Conservation (phyloP, 2,888 invertebrate species). For the Heliconius charithonia region DNA sequence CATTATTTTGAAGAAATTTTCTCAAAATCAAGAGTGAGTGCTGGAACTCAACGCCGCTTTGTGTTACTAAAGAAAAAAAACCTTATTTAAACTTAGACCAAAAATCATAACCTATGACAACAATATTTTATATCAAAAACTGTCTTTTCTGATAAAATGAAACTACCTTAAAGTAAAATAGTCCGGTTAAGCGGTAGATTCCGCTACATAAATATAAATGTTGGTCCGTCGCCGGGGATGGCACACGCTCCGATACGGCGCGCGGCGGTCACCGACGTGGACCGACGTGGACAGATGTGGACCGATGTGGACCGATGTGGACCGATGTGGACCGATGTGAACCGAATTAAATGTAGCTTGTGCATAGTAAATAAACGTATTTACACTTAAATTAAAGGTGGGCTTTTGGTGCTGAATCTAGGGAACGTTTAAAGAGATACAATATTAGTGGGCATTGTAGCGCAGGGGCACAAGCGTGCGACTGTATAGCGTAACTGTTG, state of each 20-base stretch:
- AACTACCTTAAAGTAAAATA: neutral
- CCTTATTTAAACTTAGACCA: too few species aligned
- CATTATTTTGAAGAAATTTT: too few species aligned
- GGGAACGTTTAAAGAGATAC: neutral
- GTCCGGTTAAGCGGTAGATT: neutral
- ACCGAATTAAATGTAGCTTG: neutral
- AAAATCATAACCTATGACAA: neutral
- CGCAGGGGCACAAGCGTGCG: too few species aligned
- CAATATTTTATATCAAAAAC: neutral
- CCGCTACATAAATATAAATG: slow-evolving; percentile 10
- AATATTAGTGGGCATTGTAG: neutral
- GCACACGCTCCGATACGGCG: slow-evolving; percentile 6
- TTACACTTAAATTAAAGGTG: slow-evolving; percentile 13
- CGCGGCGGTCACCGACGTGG: neutral
- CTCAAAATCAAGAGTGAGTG: too few species aligned
- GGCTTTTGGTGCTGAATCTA: neutral
- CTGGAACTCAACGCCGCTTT: too few species aligned
- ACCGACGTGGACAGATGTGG: slow-evolving; percentile 1
- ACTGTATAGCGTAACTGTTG: too few species aligned
- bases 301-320: too few species aligned
- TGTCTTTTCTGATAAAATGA: neutral
- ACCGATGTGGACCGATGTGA: slow-evolving; percentile 1
- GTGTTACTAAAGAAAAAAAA: too few species aligned
- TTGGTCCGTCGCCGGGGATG: neutral
- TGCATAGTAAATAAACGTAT: slow-evolving; percentile 15